Evolutionary conservation across 1,140 invertebrate species (phyloP), one percentile per base, ranked within the genome.

Genomic region (Brachionus rubens): DNA sequence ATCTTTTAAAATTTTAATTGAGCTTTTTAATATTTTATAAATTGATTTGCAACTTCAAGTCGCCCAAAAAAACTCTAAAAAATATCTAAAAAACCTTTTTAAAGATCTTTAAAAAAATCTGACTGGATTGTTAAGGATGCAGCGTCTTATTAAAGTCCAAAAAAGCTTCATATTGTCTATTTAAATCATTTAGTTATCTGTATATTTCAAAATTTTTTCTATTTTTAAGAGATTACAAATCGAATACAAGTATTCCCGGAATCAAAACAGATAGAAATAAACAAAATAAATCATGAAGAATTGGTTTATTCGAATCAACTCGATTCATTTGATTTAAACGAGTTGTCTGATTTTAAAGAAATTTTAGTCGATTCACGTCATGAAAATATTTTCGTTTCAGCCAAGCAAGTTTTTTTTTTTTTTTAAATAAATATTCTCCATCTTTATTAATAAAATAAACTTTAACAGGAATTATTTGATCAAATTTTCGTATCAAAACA

Each of bases 311-410:
- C 28, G 19, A 41, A 41, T 46, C 43, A 46, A 46, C 9, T 3
- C 33, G 36, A 43, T 65, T 41, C n/a, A 65, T 24, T 43, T 12
- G 24, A 65, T 24, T 19, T 43, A 14, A 43, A 36, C 1, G 30
- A 43, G 7, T 24, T 65, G 21, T 43, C 19, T 14, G 40, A 65
- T 24, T 65, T 65, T 43, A 65, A 65, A 65, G 36, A 65, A 65
- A 65, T 65, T 43, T 65, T 65, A 65, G 59, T 65, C 40, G 59
- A 65, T 36, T 12, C n/a, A 5, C 2, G n/a, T 30, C 41, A 65
- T 43, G 59, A 65, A 16, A 41, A 24, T 43, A 24, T 65, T 26
- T 65, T 30, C 43, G 59, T 65, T 41, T 41, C 36, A 65, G 59
- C 59, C n/a, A 65, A 65, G 59, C 43, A 46, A 36, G 9, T 5